These are phyloP conservation scores for Heliangelus exortis DNA, from an alignment of 2,797 vertebrate genomes.

Conservation along the genomic window DNA sequence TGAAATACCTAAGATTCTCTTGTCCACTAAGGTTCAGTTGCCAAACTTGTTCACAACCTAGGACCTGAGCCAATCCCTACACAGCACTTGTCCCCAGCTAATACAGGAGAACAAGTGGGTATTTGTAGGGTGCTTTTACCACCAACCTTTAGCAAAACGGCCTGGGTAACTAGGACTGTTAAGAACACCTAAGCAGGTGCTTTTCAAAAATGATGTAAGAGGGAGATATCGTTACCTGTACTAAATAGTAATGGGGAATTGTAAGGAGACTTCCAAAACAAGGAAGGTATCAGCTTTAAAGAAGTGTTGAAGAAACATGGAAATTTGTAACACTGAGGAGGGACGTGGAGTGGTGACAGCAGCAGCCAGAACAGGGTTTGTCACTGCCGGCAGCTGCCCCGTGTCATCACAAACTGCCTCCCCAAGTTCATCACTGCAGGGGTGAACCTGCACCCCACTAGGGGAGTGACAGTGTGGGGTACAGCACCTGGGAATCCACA, in stretches of 20 bases:
- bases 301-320: fast-evolving
- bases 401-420: not conserved
- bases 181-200: not conserved
- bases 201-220: not conserved
- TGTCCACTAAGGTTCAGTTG: not conserved
- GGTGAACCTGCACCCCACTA: not conserved
- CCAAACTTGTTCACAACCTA: not conserved
- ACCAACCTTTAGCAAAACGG: not conserved
- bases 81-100: not conserved
- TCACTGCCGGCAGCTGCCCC: not conserved
- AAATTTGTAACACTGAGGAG: not conserved
- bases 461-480: not conserved
- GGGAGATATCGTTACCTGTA: not conserved
- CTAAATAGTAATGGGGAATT: not conserved
- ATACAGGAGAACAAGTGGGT: not conserved
- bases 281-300: not conserved
- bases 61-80: not conserved
- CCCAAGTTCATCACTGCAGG: no score
- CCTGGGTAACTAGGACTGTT: not conserved
- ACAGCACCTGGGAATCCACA: not conserved
- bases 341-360: not conserved
- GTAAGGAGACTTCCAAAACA: not conserved
- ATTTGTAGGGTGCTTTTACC: not conserved
- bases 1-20: not conserved
- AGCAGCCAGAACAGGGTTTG: not conserved